Evolutionary conservation across 2,888 invertebrate species (phyloP), one percentile per base, ranked within the genome.

Genomic region (Cyaniris semiargus): DNA sequence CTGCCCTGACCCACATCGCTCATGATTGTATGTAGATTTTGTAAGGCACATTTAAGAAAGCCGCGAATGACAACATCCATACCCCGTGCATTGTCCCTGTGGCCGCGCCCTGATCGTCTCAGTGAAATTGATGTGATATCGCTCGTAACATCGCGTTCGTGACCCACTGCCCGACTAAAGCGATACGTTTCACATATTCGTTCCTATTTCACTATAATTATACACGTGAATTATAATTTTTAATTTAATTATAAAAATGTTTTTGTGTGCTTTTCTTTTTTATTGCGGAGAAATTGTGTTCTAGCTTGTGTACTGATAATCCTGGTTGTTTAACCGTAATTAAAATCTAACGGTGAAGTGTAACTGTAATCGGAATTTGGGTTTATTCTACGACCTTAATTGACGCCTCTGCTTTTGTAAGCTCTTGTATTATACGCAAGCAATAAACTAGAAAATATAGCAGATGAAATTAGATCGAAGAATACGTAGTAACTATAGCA

Each of bases 1-100:
- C 91, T 93, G 91, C 89, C 93, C 91, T 92, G 92, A 88, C 92
- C 91, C 85, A 93, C 91, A 88, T 91, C 79, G 83, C 82, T 86
- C 87, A 89, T 90, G 89, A 93, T 93, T 94, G 92, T 93, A 93
- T 93, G 93, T 91, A 92, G 92, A 93, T 93, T 92, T 90, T 90
- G 89, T 89, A 89, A 91, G 90, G 86, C 89, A 90, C 91, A 92
- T 89, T 91, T 87, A 91, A 85, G 84, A 87, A 84, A 84, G 83
- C 82, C 85, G 85, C 85, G 86, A 86, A 85, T 83, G 91, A 92
- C 91, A 93, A 89, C 90, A 90, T 91, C 88, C 86, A 86, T 87
- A 84, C 86, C 90, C 91, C 88, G 82, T 82, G 85, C 87, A 89
- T 91, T 89, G 82, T 81, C 81, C 81, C 77, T 78, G 79, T 82